These are phyloP conservation scores for Macrobrachium rosenbergii DNA, from an alignment of 1,140 invertebrate genomes.

Conservation along the genomic window DNA sequence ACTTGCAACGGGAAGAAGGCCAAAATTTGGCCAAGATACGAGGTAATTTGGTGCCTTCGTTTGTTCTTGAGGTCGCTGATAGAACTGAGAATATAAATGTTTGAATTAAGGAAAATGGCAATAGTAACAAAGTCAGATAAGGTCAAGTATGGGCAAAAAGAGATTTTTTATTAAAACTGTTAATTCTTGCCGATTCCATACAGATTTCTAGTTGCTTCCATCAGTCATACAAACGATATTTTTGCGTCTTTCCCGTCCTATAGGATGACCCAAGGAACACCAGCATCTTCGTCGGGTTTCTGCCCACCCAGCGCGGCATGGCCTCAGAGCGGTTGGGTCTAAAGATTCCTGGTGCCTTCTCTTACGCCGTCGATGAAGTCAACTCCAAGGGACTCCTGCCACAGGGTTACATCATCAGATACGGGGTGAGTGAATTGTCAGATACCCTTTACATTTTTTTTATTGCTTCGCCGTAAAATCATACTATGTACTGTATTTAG, in stretches of 20 bases:
- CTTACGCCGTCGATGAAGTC: constrained; percentile 36
- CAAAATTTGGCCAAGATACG: too few species aligned
- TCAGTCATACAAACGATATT: neutral
- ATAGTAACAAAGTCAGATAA: too few species aligned
- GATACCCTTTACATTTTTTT: too few species aligned
- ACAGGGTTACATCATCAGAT: constrained; percentile 30
- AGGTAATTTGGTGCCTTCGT: too few species aligned
- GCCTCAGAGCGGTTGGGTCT: constrained; percentile 33
- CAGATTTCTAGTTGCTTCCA: neutral
- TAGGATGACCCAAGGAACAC: neutral
- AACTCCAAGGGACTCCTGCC: constrained; percentile 32
- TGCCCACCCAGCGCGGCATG: constrained; percentile 12
- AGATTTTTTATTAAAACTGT: too few species aligned
- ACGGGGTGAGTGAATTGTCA: constrained; percentile 3
- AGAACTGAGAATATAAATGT: too few species aligned
- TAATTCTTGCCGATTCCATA: neutral
- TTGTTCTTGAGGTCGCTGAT: too few species aligned
- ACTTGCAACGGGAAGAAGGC: too few species aligned
- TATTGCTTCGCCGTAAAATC: too few species aligned
- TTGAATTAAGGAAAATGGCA: too few species aligned
- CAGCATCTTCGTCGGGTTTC: constrained; percentile 41
- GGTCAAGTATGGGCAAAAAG: too few species aligned
- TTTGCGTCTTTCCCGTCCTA: neutral
- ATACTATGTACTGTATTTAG: neutral
- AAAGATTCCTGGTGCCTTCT: constrained; percentile 36